A percentile compares a stretch with the other conserved stretches of the same genome.
Evolutionary conservation across 2,797 vertebrate species (phyloP).

Genomic region (Cryptoprocta ferox): DNA sequence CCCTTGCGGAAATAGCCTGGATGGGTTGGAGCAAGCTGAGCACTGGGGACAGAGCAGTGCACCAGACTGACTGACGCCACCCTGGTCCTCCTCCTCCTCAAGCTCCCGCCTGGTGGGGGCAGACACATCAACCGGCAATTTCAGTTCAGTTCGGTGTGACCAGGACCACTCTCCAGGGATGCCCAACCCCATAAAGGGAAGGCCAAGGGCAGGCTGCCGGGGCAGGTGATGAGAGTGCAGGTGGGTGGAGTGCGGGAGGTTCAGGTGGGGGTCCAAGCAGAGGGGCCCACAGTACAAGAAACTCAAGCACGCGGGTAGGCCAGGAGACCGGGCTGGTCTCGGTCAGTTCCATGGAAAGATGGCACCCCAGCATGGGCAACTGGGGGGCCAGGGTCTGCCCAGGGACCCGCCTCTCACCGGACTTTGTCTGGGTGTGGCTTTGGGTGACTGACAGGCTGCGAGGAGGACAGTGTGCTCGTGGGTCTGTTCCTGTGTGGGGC

Average conservation of each 20-base stretch:
- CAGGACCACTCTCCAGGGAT: constrained; percentile 30
- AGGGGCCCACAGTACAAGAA: neutral
- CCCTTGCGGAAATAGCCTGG: constrained; percentile 9
- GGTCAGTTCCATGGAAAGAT: neutral
- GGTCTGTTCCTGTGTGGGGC: neutral
- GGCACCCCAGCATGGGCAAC: rapidly evolving
- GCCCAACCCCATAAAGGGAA: neutral
- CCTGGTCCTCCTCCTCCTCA: constrained; percentile 8
- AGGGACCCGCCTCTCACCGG: neutral
- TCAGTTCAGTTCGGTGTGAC: neutral
- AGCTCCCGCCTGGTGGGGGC: constrained; percentile 25
- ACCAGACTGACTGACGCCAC: constrained; percentile 56
- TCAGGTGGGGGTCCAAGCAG: neutral
- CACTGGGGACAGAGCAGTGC: constrained; percentile 28
- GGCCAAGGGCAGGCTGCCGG: neutral
- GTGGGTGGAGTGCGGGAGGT: neutral
- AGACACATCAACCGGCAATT: constrained; percentile 36
- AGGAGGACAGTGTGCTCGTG: neutral
- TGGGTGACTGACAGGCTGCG: neutral
- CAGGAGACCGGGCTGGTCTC: neutral
- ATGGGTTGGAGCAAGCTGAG: constrained; percentile 8
- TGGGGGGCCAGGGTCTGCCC: no score
- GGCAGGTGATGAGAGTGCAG: neutral
- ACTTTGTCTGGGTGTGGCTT: neutral
- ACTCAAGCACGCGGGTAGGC: neutral